Conservation (phyloP, 2,888 invertebrate genomes). For the Myathropa florea region DNA sequence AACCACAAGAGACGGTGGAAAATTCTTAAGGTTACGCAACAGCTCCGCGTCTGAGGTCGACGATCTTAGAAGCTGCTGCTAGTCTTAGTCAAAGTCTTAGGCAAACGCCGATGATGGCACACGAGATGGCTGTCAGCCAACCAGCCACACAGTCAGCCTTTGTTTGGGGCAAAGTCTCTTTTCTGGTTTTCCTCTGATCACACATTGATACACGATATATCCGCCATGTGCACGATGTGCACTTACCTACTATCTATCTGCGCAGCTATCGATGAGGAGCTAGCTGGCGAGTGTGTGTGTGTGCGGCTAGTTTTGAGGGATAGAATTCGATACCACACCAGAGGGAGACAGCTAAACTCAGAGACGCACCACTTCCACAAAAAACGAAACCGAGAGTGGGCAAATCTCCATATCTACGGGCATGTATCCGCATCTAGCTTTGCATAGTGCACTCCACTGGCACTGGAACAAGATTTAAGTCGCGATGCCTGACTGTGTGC, state of each 20-base stretch:
- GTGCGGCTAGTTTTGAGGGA: too few relatives aligned
- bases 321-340: constrained; percentile 36
- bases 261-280: constrained; percentile 47
- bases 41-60: constrained; percentile 43
- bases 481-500: constrained; percentile 58
- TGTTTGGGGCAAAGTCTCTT: constrained; percentile 47
- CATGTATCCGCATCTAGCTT: constrained; percentile 48
- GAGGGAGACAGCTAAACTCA: constrained; percentile 10
- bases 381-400: constrained; percentile 65
- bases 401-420: constrained; percentile 64
- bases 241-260: background rate
- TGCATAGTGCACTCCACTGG: constrained; percentile 63
- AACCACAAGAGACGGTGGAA: constrained; percentile 30
- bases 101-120: constrained; percentile 53
- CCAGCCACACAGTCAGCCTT: constrained; percentile 18
- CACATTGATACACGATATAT: constrained; percentile 34
- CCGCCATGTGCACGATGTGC: constrained; percentile 16
- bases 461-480: constrained; percentile 65
- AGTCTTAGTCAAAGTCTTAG: background rate
- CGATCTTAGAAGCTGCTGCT: constrained; percentile 55
- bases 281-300: constrained; percentile 5
- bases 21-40: constrained; percentile 66
- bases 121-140: constrained; percentile 29
- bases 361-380: constrained; percentile 41
- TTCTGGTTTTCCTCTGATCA: constrained; percentile 51